Conservation (phyloP, 2,113 vertebrate species). For the Rhinoptilus africanus region DNA sequence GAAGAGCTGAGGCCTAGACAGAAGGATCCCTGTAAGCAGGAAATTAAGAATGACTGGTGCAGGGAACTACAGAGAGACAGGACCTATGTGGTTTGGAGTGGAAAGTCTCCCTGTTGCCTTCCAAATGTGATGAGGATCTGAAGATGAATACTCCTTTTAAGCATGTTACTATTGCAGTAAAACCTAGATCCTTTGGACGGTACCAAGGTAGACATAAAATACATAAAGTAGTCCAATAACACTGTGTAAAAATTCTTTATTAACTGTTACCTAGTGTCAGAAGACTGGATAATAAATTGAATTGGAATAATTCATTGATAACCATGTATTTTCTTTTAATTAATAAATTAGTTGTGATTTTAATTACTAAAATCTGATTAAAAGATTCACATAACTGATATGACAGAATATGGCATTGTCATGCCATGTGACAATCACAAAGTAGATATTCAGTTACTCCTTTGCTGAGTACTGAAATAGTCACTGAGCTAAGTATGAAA, state of each 20-base stretch:
- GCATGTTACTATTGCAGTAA: not conserved
- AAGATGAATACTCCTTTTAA: not conserved
- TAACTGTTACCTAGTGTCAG: not conserved
- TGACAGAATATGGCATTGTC: not conserved
- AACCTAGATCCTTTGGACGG: not conserved
- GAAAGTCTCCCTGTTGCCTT: not conserved
- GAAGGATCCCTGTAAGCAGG: conserved; percentile 2
- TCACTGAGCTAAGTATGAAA: not conserved
- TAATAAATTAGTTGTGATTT: not conserved
- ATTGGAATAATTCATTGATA: not conserved
- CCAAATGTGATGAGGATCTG: not conserved
- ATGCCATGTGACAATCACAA: not conserved
- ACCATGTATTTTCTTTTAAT: not conserved
- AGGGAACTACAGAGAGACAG: not conserved
- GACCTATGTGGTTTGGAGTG: not conserved
- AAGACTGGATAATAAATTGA: not conserved
- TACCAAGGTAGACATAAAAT: not conserved
- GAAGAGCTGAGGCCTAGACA: not conserved
- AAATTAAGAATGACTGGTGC: conserved; percentile 28
- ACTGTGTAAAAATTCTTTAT: not conserved
- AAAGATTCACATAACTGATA: not conserved
- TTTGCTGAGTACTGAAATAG: not conserved
- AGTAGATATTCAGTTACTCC: not conserved
- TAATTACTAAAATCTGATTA: not conserved
- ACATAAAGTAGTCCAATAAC: not conserved